Base-by-base conservation (phyloP, 2,888 invertebrate species). In the Zootermopsis nevadensis region DNA sequence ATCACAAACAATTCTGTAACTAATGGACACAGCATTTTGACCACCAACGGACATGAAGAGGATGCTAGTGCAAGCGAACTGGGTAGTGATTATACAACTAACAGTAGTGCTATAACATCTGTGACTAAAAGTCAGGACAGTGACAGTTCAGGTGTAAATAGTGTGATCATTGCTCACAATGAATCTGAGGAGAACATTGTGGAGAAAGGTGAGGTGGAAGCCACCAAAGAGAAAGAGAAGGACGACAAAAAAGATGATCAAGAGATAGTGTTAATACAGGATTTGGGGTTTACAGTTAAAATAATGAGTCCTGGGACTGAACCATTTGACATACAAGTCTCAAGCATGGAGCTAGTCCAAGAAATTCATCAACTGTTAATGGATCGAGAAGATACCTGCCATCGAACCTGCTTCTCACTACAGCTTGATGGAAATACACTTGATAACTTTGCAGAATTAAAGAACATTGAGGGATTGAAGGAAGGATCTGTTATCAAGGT, bases 301-400 rank as follows among this genome's bases (percentile, higher is more conserved):
- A 97, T 99, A 87, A 93, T 96, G 83, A 96, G 97, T 87, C 98
- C 98, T 19, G 97, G 97, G 1, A 93, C 96, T 19, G 98, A 98
- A 87, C 93, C 97, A 0, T 95, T 99, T 88, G 98, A 98, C 87
- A 96, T 99, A 87, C 98, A 98, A 91, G 96, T 99, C 76, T 98
- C 98, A 33, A 98, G 98, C 89, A 98, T 98, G 96, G 98, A 99
- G 89, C 91, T 99, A 86, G 99, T 99, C 0, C 93, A 95, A 91
- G 99, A 99, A 92, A 98, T 99, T 85, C 99, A 99, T 89, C 99
- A 99, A 90, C 92, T 99, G 85, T 91, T 99, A 80, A 98, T 99
- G 97, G 99, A 99, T 89, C 93, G 99, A 38, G 99, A 99, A 90
- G 98, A 99, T 89, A 99, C 99, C 0, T 99, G 99, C 88, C 99